Evolutionary conservation across 2,797 vertebrate species (phyloP).

Genomic region (Silurus aristotelis): DNA sequence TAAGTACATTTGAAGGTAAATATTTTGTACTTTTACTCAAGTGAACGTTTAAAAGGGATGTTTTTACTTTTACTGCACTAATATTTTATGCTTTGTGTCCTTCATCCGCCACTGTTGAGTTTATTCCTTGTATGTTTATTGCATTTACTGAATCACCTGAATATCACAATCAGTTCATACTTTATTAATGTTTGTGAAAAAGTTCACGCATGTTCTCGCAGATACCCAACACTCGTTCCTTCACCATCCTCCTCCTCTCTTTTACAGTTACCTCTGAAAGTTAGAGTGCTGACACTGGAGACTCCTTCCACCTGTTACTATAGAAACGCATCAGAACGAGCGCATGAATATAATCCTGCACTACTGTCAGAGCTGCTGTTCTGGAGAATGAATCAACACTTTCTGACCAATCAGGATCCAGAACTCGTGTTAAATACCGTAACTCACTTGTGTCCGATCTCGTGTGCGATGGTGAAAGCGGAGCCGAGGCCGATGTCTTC

Average conservation of each 20-base stretch:
- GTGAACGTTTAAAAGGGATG: too few species aligned
- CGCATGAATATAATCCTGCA: neutral
- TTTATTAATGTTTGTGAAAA: too few species aligned
- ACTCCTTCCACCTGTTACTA: neutral
- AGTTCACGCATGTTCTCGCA: too few species aligned
- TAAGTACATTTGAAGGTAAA: too few species aligned
- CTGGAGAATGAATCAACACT: neutral
- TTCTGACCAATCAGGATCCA: neutral
- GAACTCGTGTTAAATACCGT: neutral
- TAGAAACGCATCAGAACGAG: neutral
- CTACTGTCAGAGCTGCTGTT: neutral
- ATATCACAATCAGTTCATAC: too few species aligned
- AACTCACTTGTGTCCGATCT: conserved; percentile 99
- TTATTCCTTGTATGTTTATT: too few species aligned
- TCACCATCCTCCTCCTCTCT: neutral
- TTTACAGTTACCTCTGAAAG: neutral
- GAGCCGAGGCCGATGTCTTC: conserved; percentile 98
- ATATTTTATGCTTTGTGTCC: too few species aligned
- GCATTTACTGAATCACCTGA: too few species aligned
- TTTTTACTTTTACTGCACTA: too few species aligned
- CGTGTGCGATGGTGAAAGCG: conserved; percentile 98
- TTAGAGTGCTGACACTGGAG: neutral
- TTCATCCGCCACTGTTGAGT: too few species aligned
- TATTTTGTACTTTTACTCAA: too few species aligned
- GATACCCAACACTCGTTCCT: too few species aligned